Percentiles rank a stretch among this genome's conserved stretches.
Evolutionary conservation across 2,113 vertebrate species (phyloP).

Genomic region (Austrofundulus limnaeus): DNA sequence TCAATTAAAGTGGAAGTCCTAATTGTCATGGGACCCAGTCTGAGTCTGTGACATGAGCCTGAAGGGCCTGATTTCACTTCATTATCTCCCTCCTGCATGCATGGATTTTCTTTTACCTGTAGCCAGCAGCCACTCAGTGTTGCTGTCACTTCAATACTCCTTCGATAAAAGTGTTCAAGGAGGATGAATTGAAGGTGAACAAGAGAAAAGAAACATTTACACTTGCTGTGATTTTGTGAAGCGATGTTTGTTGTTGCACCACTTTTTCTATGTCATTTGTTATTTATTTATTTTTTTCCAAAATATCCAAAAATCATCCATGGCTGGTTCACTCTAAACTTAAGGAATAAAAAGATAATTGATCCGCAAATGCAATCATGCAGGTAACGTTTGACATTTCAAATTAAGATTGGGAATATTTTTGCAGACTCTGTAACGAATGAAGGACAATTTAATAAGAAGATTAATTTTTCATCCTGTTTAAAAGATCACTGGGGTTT

Average conservation of each 20-base stretch:
- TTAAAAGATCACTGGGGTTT: constrained; percentile 32
- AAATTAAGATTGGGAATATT: constrained; percentile 9
- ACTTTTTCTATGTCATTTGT: not conserved
- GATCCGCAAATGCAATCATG: not conserved
- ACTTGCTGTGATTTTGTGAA: constrained; percentile 9
- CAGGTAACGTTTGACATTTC: constrained; percentile 11
- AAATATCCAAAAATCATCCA: not conserved
- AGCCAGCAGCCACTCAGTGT: constrained; percentile 41
- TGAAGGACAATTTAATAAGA: constrained; percentile 52
- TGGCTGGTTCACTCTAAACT: not conserved
- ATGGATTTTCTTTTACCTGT: constrained; percentile 68
- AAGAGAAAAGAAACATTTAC: constrained; percentile 29
- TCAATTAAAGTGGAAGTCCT: constrained; percentile 75
- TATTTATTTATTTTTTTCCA: too few species aligned
- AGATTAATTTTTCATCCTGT: constrained; percentile 55
- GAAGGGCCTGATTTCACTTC: constrained; percentile 59
- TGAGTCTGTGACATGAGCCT: constrained; percentile 45
- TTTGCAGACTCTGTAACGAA: constrained; percentile 7
- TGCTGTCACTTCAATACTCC: constrained; percentile 51
- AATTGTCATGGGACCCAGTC: constrained; percentile 63
- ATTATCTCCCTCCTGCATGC: constrained; percentile 64
- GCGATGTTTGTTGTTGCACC: not conserved
- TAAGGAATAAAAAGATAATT: not conserved
- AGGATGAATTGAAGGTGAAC: constrained; percentile 57
- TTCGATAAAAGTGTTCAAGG: constrained; percentile 48